Percentiles rank a stretch among this genome's conserved stretches.
Conservation (phyloP, 2,797 vertebrate genomes). For the Paguma larvata region DNA sequence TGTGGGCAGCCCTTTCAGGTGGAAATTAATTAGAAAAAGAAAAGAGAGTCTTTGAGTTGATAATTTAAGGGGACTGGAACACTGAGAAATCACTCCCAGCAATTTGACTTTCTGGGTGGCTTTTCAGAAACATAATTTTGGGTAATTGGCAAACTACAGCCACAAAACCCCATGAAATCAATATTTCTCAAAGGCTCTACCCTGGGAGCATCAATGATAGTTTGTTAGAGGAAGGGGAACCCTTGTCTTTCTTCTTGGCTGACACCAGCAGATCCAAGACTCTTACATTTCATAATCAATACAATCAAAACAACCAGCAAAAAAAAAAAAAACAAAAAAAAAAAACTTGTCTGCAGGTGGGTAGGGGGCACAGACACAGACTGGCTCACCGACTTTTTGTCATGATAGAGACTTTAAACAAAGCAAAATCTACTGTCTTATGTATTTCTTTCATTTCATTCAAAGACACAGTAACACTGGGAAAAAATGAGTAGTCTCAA, state of each 20-base stretch:
- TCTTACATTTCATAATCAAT: background rate
- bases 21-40: background rate
- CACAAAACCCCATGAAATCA: background rate
- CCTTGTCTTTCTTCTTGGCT: background rate
- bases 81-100: background rate
- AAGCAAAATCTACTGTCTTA: background rate
- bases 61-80: background rate
- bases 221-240: background rate
- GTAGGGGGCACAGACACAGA: background rate
- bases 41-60: background rate
- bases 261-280: background rate
- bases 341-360: background rate
- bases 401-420: background rate
- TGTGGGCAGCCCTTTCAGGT: background rate
- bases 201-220: background rate
- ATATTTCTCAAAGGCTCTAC: background rate
- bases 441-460: background rate
- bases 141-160: background rate
- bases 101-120: background rate
- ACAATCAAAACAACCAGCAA: background rate
- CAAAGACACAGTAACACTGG: background rate
- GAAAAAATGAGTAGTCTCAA: background rate
- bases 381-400: background rate
- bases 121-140: background rate
- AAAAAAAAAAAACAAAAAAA: background rate